Percentiles rank a stretch among this genome's conserved stretches.
Evolutionary conservation across 2,797 vertebrate genomes (phyloP).

Genomic region (Falco berigora): DNA sequence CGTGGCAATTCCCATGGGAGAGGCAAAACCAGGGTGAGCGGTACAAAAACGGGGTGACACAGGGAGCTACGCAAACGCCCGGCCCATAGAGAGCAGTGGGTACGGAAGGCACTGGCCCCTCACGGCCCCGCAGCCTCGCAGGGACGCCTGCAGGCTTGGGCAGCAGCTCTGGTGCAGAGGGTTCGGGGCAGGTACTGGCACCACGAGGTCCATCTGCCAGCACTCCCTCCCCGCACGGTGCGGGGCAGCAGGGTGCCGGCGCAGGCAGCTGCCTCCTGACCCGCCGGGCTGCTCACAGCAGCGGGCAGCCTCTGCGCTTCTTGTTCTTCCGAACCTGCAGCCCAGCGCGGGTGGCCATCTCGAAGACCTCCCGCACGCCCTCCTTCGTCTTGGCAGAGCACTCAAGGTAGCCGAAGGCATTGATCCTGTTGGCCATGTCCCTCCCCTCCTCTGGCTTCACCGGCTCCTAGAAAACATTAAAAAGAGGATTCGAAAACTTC

Average conservation of each 20-base stretch:
- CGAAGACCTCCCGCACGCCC: slow-evolving; percentile 93
- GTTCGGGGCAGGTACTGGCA: background rate
- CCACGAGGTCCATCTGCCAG: background rate
- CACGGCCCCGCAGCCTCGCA: fast-evolving
- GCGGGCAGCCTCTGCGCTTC: slow-evolving; percentile 83
- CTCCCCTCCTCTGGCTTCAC: slow-evolving; percentile 92
- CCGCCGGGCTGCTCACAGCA: slow-evolving; percentile 70
- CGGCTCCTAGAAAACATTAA: slow-evolving; percentile 78
- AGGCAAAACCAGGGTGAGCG: background rate
- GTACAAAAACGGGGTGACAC: fast-evolving
- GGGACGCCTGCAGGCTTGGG: fast-evolving
- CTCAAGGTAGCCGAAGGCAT: slow-evolving; percentile 94
- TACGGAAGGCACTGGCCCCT: background rate
- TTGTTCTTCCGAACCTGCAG: slow-evolving; percentile 94
- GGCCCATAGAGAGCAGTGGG: background rate
- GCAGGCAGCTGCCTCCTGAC: background rate
- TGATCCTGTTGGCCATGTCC: slow-evolving; percentile 96
- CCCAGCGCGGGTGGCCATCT: slow-evolving; percentile 94
- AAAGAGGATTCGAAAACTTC: background rate
- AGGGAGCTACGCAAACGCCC: background rate
- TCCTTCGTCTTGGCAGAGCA: slow-evolving; percentile 98
- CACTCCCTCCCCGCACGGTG: background rate
- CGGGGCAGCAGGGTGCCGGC: background rate
- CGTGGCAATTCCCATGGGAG: background rate
- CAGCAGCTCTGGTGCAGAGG: background rate